Evolutionary conservation across 2,113 vertebrate genomes (phyloP).

Genomic region (Numida meleagris): DNA sequence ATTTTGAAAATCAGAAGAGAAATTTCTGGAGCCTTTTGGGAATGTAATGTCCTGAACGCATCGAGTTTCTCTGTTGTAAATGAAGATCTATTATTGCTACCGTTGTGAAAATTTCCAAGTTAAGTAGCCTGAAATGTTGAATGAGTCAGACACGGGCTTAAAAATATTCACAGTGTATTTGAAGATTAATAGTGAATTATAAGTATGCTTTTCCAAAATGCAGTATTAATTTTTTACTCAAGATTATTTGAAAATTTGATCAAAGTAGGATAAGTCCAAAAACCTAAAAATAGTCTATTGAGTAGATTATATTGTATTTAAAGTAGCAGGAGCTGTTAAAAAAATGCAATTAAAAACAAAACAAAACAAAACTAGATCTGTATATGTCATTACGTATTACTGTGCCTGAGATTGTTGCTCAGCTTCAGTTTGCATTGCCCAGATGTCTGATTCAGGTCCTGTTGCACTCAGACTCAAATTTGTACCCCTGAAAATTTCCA

Average conservation of each 20-base stretch:
- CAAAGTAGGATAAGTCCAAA: not conserved
- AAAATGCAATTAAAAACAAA: not conserved
- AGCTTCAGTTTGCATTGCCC: not conserved
- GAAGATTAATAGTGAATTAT: not conserved
- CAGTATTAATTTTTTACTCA: not conserved
- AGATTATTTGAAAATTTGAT: not conserved
- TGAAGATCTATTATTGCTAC: not conserved
- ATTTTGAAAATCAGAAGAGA: not conserved
- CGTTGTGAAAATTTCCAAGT: not conserved
- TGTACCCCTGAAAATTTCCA: not conserved
- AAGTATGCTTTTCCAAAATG: not conserved
- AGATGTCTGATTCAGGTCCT: not conserved
- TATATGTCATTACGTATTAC: not conserved
- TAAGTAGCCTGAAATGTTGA: not conserved
- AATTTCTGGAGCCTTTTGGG: not conserved
- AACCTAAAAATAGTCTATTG: not conserved
- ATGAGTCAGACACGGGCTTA: not conserved
- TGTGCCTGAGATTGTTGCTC: not conserved
- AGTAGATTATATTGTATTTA: not conserved
- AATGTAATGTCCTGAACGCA: not conserved
- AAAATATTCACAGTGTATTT: not conserved
- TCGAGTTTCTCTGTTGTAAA: not conserved
- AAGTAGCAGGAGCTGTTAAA: not conserved
- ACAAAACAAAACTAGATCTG: not conserved
- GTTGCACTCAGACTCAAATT: not conserved